Percentiles rank a stretch among this genome's conserved stretches.
phyloP scores from a whole-genome alignment of 2,113 vertebrate species.

The Antechinus stuartii region DNA sequence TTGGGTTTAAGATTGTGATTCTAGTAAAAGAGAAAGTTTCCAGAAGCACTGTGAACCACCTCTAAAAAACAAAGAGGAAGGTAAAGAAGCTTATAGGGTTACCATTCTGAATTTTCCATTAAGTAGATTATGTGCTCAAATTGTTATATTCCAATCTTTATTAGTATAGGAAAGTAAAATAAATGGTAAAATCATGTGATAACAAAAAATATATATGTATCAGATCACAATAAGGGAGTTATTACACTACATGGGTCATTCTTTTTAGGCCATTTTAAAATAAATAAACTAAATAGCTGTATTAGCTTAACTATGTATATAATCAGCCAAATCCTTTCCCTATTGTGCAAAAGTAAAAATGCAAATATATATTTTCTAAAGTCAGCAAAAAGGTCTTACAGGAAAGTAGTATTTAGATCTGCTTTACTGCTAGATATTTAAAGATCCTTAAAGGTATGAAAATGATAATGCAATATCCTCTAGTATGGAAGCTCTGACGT shows the following conservation, averaged over 20 bases:
- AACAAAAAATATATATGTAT: constrained; percentile 1
- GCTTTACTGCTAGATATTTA: constrained; percentile 44
- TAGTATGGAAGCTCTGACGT: not conserved
- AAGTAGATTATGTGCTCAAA: not conserved
- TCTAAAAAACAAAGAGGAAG: not conserved
- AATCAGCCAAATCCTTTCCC: constrained; percentile 44
- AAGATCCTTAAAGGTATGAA: not conserved
- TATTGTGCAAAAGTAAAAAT: constrained; percentile 24
- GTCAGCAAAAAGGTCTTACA: constrained; percentile 24
- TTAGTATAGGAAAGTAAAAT: not conserved
- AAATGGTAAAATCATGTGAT: not conserved
- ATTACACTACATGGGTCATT: not conserved
- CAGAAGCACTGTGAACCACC: not conserved
- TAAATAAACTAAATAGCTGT: not conserved
- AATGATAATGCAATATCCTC: not conserved
- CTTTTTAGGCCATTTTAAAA: constrained; percentile 32
- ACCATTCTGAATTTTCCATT: too few relatives aligned
- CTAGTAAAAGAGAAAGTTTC: not conserved
- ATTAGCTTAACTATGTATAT: constrained; percentile 1
- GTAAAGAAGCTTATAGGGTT: not conserved
- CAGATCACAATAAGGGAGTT: constrained; percentile 24
- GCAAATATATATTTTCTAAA: constrained; percentile 44
- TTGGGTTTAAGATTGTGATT: not conserved
- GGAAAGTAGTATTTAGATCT: constrained; percentile 43
- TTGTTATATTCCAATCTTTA: not conserved